Conservation (phyloP, 1,140 invertebrate genomes). For the Uloborus diversus region DNA sequence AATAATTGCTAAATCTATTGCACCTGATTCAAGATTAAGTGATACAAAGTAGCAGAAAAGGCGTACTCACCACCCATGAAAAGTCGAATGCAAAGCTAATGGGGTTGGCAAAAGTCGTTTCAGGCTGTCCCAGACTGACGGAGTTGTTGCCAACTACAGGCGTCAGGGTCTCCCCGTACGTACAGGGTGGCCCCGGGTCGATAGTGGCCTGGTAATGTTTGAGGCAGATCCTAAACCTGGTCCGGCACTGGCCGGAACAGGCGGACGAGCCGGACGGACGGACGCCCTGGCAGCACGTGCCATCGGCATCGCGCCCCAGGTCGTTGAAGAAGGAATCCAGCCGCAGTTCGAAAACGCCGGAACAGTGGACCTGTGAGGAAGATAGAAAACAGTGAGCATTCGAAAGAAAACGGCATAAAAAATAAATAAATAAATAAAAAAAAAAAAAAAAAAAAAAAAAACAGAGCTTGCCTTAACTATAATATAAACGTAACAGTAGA, state of each 20-base stretch:
- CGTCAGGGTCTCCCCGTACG: constrained; percentile 89
- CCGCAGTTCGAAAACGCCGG: constrained; percentile 86
- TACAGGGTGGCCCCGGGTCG: constrained; percentile 87
- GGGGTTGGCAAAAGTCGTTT: constrained; percentile 65
- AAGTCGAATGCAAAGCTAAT: constrained; percentile 86
- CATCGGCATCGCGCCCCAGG: constrained; percentile 83
- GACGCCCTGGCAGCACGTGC: constrained; percentile 77
- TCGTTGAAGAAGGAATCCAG: constrained; percentile 90
- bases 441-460: not conserved
- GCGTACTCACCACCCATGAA: constrained; percentile 79
- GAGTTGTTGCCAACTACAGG: constrained; percentile 69
- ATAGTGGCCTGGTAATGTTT: constrained; percentile 95
- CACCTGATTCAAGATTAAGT: no score
- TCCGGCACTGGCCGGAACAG: constrained; percentile 72
- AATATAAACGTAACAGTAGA: no score
- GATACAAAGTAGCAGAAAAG: no score
- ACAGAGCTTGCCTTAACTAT: no score
- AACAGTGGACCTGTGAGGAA: constrained; percentile 12
- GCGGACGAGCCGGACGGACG: constrained; percentile 14
- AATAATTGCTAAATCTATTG: no score
- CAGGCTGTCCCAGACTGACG: constrained; percentile 75
- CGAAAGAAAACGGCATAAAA: not conserved
- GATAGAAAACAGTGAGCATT: not conserved
- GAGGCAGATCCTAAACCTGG: constrained; percentile 90
- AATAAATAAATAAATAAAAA: not conserved